Base-by-base conservation (phyloP, 2,113 vertebrate genomes). In the Andinoacara biseriatus region DNA sequence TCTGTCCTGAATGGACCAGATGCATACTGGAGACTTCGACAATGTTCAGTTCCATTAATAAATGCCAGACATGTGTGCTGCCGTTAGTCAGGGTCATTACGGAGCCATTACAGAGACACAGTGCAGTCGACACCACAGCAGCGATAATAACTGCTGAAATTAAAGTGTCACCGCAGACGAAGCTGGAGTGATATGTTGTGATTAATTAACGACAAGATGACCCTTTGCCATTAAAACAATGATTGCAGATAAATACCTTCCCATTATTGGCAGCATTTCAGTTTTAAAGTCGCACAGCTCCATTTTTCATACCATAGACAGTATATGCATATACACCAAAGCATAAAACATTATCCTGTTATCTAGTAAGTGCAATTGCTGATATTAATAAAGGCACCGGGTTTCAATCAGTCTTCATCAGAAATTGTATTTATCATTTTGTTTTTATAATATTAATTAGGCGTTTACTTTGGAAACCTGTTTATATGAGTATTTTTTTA, bases 201-300 rank as follows among this genome's bases (percentile, higher is more conserved):
- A 92, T 93, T 93, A 91, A 94, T 94, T 92, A 92, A 84, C 58
- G 80, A 93, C 74, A 88, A 83, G 83, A 89, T 89, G 88, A 91
- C 89, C 87, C 52, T 61, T 86, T 89, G 81, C 82, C 89, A 83
- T 90, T 84, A 83, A 87, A 89, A 86, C 15, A 15, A 87, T 92
- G 89, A 94, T 85, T 90, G 88, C 90, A 85, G 84, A 91, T 91
- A 90, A 92, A 92, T 86, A 85, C 89, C 89, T 90, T 78, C 80
- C 59, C 46, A 58, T 87, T 89, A 85, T 78, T 59, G 65, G 29
- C 15, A 76, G 78, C 46, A 82, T 78, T 82, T 56, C 38, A 60
- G 31, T 84, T 87, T 81, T 79, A 83, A 83, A 20, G 33, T 58
- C 14, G 54, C 63, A 54, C 38, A 49, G 60, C 10, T 14, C 38